Evolutionary conservation across 2,113 vertebrate species (phyloP).

Genomic region (Arenaria interpres): DNA sequence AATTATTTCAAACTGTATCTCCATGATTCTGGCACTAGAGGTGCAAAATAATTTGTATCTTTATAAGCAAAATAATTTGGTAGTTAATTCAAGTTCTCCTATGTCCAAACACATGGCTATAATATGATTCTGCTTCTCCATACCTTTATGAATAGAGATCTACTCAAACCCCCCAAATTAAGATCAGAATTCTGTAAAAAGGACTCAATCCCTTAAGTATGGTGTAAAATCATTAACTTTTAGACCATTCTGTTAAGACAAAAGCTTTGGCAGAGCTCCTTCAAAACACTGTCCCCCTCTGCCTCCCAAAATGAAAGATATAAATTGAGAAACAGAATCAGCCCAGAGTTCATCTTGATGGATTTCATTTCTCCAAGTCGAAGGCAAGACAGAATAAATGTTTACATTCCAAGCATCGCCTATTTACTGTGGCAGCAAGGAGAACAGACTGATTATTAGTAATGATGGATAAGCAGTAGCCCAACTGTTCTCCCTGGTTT

Average conservation of each 20-base stretch:
- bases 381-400: not conserved
- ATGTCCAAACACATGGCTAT: not conserved
- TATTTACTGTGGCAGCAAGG: not conserved
- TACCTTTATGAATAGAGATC: not conserved
- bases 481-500: not conserved
- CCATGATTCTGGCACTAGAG: not conserved
- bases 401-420: not conserved
- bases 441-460: not conserved
- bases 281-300: not conserved
- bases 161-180: not conserved
- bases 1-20: not conserved
- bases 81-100: not conserved
- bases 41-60: not conserved
- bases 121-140: not conserved
- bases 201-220: not conserved
- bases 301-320: not conserved
- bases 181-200: not conserved
- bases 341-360: not conserved
- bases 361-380: not conserved
- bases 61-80: not conserved
- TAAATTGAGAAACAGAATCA: not conserved
- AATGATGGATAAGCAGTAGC: not conserved
- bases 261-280: not conserved
- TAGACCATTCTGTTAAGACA: not conserved
- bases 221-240: not conserved